Evolutionary conservation across 2,888 invertebrate genomes (phyloP), one percentile per base, ranked within the genome.

Genomic region (Caenorhabditis zanzibari): DNA sequence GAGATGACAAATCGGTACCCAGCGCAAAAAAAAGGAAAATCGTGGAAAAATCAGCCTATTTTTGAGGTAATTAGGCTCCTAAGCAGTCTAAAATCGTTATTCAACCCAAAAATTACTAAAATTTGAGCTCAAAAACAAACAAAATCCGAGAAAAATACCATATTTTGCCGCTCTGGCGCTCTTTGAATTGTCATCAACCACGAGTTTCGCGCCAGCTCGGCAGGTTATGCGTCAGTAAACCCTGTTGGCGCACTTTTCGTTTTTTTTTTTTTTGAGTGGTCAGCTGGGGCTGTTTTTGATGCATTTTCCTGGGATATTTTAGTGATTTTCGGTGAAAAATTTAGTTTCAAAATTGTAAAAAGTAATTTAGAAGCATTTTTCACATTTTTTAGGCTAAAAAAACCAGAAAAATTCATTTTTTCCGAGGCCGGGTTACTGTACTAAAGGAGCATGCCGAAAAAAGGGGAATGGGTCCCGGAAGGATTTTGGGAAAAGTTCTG

Each of bases 131-230:
- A n/a, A n/a, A 58, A 32, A 32, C n/a, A n/a, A n/a, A n/a, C n/a
- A n/a, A n/a, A n/a, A n/a, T 32, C 26, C 28, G 12, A 22, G 14
- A 56, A 56, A 56, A 22, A 7, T 4, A 10, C 7, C n/a, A 32
- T 32, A 7, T 32, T 32, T 32, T 32, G 5, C 32, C 5, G 5
- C 32, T 6, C 5, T 32, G 32, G 19, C 16, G 44, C 4, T 0
- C 10, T 54, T 58, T 32, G 32, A 58, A 58, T 58, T 58, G 58
- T 58, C 58, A 58, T 58, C 58, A n/a, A n/a, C 16, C 32, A 19
- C 58, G n/a, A 12, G 32, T 58, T 58, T 58, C 58, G 58, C 58
- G 58, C 58, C 58, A 58, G 28, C 32, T 14, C n/a, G 32, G 9
- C 16, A 32, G 26, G 32, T 26, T 12, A 54, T 32, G 32, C 58